A percentile compares a stretch with the other conserved stretches of the same genome.
Conservation (phyloP, 2,888 invertebrate species). For the Caenorhabditis panamensis region DNA sequence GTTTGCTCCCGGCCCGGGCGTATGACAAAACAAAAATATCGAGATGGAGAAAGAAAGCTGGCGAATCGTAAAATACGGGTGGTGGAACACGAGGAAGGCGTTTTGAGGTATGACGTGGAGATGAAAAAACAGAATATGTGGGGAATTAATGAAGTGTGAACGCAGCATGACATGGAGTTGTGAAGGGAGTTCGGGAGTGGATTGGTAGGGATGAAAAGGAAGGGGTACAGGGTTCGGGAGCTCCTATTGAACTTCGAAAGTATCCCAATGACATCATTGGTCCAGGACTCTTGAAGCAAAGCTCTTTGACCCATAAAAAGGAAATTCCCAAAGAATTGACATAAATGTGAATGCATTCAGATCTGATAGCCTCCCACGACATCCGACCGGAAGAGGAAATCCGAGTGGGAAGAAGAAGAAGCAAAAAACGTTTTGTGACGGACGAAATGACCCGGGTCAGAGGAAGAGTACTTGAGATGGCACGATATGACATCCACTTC, state of each 20-base stretch:
- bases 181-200: too few relatives aligned
- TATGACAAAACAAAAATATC: conserved; percentile 12
- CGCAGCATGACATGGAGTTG: too few relatives aligned
- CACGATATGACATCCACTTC: background rate
- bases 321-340: too few relatives aligned
- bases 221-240: too few relatives aligned
- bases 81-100: background rate
- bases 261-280: too few relatives aligned
- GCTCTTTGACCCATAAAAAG: background rate
- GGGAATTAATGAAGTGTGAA: background rate
- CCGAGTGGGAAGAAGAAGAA: too few relatives aligned
- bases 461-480: background rate
- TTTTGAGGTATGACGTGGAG: conserved; percentile 9
- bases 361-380: background rate
- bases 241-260: too few relatives aligned
- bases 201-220: too few relatives aligned
- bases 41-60: conserved; percentile 3
- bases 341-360: too few relatives aligned
- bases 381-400: background rate
- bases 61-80: conserved; percentile 3
- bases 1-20: conserved; percentile 13
- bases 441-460: background rate
- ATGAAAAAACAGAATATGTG: conserved; percentile 12
- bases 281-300: too few relatives aligned
- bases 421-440: background rate